phyloP scores from a whole-genome alignment of 1,140 invertebrate genomes.

The Drosophila sproati region DNA sequence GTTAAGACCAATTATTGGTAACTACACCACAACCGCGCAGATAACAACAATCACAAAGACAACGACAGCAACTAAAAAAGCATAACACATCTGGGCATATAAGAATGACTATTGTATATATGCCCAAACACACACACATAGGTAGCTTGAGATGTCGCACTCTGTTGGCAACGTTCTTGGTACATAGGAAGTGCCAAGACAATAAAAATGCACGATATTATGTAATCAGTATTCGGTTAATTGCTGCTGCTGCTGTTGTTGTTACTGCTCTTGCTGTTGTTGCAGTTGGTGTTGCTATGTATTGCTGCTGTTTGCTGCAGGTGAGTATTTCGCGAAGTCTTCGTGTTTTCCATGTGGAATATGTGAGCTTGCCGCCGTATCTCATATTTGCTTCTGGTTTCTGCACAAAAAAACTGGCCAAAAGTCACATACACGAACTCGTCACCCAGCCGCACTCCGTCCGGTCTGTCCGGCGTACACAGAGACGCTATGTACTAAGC shows the following conservation, averaged over 20 bases:
- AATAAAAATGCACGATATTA: conserved; percentile 66
- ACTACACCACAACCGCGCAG: conserved; percentile 51
- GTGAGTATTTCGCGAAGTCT: conserved; percentile 71
- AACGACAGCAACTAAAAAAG: conserved; percentile 46
- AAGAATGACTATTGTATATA: conserved; percentile 25
- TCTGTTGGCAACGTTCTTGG: conserved; percentile 42
- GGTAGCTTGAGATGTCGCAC: conserved; percentile 40
- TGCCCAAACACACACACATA: conserved; percentile 4
- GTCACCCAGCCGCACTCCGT: conserved; percentile 34
- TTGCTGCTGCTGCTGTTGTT: conserved; percentile 19
- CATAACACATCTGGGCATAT: conserved; percentile 54
- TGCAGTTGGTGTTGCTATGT: conserved; percentile 14
- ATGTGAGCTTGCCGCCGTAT: conserved; percentile 64
- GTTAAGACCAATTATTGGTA: conserved; percentile 9
- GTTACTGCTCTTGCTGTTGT: conserved; percentile 16
- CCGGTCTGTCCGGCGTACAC: conserved; percentile 23
- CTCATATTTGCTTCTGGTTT: conserved; percentile 79
- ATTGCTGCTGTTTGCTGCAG: conserved; percentile 69
- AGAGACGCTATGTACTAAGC: not conserved
- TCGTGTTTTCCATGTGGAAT: conserved; percentile 68
- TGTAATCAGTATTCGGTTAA: conserved; percentile 60
- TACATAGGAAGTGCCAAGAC: conserved; percentile 53
- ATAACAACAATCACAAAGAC: conserved; percentile 35
- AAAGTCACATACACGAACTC: conserved; percentile 71
- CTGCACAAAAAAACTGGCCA: conserved; percentile 45